A percentile compares a stretch with the other conserved stretches of the same genome.
phyloP scores from a whole-genome alignment of 92 coral and sea anemone species.

The Ricordea florida region DNA sequence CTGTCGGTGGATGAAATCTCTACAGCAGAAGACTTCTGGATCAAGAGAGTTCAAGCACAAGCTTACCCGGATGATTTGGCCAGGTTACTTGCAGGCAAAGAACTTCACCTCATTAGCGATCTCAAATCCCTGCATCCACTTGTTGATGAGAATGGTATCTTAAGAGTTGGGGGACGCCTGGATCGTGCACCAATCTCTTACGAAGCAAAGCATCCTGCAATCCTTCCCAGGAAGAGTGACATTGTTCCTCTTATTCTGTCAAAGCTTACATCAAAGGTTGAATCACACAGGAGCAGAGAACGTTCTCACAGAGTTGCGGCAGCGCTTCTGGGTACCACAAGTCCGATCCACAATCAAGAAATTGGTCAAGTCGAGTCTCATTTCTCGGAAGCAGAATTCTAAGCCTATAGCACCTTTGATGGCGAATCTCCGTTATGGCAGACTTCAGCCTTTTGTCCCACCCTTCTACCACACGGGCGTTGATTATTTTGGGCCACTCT shows the following conservation, averaged over 20 bases:
- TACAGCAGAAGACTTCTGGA: slow-evolving; percentile 23
- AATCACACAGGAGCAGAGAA: too few species aligned
- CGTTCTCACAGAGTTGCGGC: too few species aligned
- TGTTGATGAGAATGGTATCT: slow-evolving; percentile 14
- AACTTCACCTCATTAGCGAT: slow-evolving; percentile 19
- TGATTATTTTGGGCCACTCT: too few species aligned
- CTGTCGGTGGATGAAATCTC: slow-evolving; percentile 3
- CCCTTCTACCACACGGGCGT: too few species aligned
- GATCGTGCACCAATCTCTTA: slow-evolving; percentile 37
- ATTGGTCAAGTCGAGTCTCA: too few species aligned
- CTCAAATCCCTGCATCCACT: slow-evolving; percentile 25
- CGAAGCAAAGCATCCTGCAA: slow-evolving; percentile 11
- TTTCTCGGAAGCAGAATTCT: too few species aligned
- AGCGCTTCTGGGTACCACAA: too few species aligned
- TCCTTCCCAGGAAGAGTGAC: background rate
- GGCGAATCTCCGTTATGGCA: too few species aligned
- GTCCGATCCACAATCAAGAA: too few species aligned
- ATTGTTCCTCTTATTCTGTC: background rate
- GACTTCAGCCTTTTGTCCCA: too few species aligned
- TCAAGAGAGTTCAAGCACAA: slow-evolving; percentile 20
- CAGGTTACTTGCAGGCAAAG: slow-evolving; percentile 13
- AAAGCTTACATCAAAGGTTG: too few species aligned
- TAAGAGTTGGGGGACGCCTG: slow-evolving; percentile 40
- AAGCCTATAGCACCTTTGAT: too few species aligned
- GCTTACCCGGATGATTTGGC: slow-evolving; percentile 10